These are phyloP conservation scores for Fistularia commersonii DNA, from an alignment of 2,797 vertebrate species.

Conservation along the genomic window DNA sequence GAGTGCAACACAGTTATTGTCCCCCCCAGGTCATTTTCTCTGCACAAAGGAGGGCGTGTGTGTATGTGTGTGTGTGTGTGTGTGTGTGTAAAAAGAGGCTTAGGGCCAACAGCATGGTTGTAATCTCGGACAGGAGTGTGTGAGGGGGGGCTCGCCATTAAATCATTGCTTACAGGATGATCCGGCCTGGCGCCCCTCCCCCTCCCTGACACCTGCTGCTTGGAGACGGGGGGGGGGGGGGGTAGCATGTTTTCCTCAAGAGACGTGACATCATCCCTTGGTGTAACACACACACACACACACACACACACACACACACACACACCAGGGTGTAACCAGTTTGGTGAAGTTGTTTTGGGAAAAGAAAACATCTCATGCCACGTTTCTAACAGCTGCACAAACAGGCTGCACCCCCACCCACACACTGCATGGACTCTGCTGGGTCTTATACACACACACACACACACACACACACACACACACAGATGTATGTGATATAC, in stretches of 20 bases:
- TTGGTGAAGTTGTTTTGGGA: constrained; percentile 26
- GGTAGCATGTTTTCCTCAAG: constrained; percentile 32
- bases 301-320: no score
- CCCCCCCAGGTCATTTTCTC: constrained; percentile 33
- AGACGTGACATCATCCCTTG: constrained; percentile 59
- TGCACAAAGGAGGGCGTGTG: constrained; percentile 62
- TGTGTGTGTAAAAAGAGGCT: no score
- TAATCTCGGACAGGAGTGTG: constrained; percentile 18
- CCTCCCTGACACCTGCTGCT: constrained; percentile 56
- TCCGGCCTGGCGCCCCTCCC: constrained; percentile 27
- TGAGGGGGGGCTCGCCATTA: constrained; percentile 22
- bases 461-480: no score
- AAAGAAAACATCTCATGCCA: constrained; percentile 20
- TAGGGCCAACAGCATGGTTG: no score
- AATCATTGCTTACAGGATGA: constrained; percentile 50
- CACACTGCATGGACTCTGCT: neutral
- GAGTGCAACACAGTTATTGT: constrained; percentile 14
- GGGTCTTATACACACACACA: no score
- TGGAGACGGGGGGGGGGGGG: constrained; percentile 29
- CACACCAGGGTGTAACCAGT: constrained; percentile 49
- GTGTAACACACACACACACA: no score
- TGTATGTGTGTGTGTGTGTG: no score
- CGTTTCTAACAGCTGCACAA: constrained; percentile 2
- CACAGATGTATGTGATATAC: no score
- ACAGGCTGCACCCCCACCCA: no score